Evolutionary conservation across 1,140 invertebrate genomes (phyloP), one percentile per base, ranked within the genome.

Genomic region (Trachelipus rathkii): DNA sequence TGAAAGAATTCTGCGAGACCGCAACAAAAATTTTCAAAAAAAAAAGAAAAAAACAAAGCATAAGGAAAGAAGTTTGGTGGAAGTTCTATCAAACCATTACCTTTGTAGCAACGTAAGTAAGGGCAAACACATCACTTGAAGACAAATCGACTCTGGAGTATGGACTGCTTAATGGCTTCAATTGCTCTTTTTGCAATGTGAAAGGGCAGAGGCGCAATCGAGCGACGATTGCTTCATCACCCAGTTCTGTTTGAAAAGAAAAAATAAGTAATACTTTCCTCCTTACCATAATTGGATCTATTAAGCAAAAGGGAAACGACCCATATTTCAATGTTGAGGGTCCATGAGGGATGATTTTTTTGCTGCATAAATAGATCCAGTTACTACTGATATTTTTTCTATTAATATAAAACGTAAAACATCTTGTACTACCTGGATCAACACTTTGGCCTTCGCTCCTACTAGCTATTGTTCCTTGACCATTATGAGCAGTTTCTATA

Each of bases 91-190:
- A 33, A 33, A 33, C 6, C 33, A 86, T 85, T 84, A 89, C 88
- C 82, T 88, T 88, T 73, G 86, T 85, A 82, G 86, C 88, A 0
- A 93, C 92, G 83, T 91, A n/a, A 93, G 84, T 89, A 94, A 0
- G 92, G 90, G 84, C 93, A 95, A 79, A 90, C n/a, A 89, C 80
- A 89, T 89, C 93, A 95, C 84, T 93, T 94, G 81, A 91, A 91
- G 80, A 90, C 89, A 90, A 89, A 68, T 90, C 89, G 9, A 89
- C 83, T 73, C 89, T 0, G 89, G 89, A 70, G 89, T 87, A 85
- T 94, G n/a, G 93, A 82, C 92, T 89, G 71, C 89, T 87, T 82
- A 85, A 83, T 95, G 93, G 67, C 70, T 90, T 87, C 75, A 93
- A 87, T 74, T 88, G 45, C 89, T 87, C 81, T 91, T 90, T 21